Conservation (phyloP, 2,888 invertebrate genomes). For the Iselma pallidipennis region DNA sequence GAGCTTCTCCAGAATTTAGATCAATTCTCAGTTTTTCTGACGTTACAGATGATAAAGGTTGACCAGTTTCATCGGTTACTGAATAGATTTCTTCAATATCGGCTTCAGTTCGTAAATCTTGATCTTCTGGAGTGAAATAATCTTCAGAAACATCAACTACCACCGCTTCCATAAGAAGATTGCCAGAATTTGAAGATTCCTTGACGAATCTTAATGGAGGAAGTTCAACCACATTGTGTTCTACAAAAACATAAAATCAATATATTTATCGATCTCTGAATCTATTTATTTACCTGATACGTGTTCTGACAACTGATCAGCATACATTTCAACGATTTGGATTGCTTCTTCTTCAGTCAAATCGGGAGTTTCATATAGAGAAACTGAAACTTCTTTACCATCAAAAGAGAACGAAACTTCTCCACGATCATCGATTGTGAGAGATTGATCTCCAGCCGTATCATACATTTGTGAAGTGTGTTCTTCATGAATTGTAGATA, state of each 20-base stretch:
- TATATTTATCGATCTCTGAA: neutral
- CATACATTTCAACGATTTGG: conserved; percentile 93
- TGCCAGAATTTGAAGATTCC: conserved; percentile 86
- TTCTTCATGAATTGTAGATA: conserved; percentile 91
- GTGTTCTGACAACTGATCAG: conserved; percentile 88
- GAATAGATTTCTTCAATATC: conserved; percentile 82
- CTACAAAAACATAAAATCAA: conserved; percentile 46
- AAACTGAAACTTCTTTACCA: conserved; percentile 89
- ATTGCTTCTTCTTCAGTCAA: conserved; percentile 89
- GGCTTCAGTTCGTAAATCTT: conserved; percentile 83
- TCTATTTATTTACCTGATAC: conserved; percentile 62
- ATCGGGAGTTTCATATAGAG: conserved; percentile 90
- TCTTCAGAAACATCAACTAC: conserved; percentile 88
- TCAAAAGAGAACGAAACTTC: conserved; percentile 91
- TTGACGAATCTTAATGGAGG: conserved; percentile 87
- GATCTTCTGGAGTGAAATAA: conserved; percentile 79
- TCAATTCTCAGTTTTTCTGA: conserved; percentile 61
- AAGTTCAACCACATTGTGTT: conserved; percentile 83
- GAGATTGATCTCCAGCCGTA: conserved; percentile 67
- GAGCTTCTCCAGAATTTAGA: conserved; percentile 59
- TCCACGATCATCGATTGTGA: conserved; percentile 79
- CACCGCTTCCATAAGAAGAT: conserved; percentile 87
- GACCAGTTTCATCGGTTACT: conserved; percentile 70
- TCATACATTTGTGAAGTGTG: conserved; percentile 87
- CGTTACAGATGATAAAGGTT: conserved; percentile 52